Evolutionary conservation across 2,888 invertebrate genomes (phyloP), one percentile per base, ranked within the genome.

Genomic region (Podabrus alpinus): DNA sequence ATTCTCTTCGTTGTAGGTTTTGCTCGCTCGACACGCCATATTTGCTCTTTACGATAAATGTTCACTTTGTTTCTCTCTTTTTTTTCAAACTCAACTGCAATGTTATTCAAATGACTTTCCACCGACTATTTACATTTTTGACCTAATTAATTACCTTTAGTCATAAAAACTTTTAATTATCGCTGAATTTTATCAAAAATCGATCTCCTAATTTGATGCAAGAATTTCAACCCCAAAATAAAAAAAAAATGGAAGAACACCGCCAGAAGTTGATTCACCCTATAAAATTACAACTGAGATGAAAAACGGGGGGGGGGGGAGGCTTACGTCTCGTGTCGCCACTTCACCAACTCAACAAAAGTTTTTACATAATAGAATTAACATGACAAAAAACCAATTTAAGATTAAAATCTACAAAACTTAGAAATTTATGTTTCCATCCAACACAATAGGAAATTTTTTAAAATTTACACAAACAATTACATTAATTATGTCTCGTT

Each of bases 1-100:
- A 64, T 64, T 19, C 62, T 45, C 45, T 64, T 19, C 62, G 62
- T 64, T 64, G 62, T 64, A 64, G 62, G 62, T 64, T 64, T 61
- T 64, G 19, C 62, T 64, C 19, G 21, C 21, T 64, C 62, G 21
- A 64, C 62, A 64, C 62, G 62, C 62, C 62, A 64, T 64, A 64
- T 64, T 64, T 64, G 62, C 62, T 45, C 45, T 64, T 64, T 19
- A 64, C 62, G n/a, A 64, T 62, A 64, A 64, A 64, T 45, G 45
- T 45, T 45, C 45, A 45, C 45, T 45, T 45, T 45, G 45, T 45
- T 45, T 45, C 45, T 45, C 45, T n/a, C 11, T 29, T 19, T 64
- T 19, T 64, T 64, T 17, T 19, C 13, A 11, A 21, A 13, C 21
- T 64, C 62, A 64, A 64, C 62, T n/a, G 13, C 19, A 19, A 64